Evolutionary conservation across 2,888 invertebrate species (phyloP).

Genomic region (Orchesellides sinensis): DNA sequence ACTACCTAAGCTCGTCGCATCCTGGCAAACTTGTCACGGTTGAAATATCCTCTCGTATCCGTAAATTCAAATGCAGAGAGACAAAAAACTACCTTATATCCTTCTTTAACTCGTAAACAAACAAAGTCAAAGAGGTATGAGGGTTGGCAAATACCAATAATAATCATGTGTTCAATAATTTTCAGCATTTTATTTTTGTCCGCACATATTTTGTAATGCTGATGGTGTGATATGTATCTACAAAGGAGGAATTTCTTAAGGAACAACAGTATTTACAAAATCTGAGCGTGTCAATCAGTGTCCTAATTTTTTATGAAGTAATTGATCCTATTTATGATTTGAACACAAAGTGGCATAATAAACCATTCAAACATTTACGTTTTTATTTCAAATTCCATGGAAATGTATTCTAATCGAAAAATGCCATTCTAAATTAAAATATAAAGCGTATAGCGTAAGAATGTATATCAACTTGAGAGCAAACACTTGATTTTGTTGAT

Average conservation of each 20-base stretch:
- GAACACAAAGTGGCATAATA: neutral
- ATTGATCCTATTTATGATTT: neutral
- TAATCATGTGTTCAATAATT: neutral
- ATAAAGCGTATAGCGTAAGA: too few species aligned
- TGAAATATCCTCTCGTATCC: constrained; percentile 55
- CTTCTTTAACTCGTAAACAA: constrained; percentile 6
- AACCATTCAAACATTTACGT: too few species aligned
- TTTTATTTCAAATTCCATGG: too few species aligned
- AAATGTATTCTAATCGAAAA: too few species aligned
- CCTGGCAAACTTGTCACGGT: constrained; percentile 65
- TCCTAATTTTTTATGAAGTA: constrained; percentile 6
- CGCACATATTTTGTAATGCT: neutral
- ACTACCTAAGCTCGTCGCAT: constrained; percentile 40
- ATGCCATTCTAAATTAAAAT: too few species aligned
- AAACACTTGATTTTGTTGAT: too few species aligned
- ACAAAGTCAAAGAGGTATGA: neutral
- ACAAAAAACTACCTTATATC: constrained; percentile 22
- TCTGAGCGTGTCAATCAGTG: neutral
- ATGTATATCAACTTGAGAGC: too few species aligned
- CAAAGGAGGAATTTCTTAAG: too few species aligned
- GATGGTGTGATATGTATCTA: neutral
- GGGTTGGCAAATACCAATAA: neutral
- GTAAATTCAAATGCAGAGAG: constrained; percentile 31
- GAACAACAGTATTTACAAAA: neutral
- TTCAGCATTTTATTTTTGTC: neutral